Conservation (phyloP, 2,888 invertebrate species). For the Drosophila borborema region DNA sequence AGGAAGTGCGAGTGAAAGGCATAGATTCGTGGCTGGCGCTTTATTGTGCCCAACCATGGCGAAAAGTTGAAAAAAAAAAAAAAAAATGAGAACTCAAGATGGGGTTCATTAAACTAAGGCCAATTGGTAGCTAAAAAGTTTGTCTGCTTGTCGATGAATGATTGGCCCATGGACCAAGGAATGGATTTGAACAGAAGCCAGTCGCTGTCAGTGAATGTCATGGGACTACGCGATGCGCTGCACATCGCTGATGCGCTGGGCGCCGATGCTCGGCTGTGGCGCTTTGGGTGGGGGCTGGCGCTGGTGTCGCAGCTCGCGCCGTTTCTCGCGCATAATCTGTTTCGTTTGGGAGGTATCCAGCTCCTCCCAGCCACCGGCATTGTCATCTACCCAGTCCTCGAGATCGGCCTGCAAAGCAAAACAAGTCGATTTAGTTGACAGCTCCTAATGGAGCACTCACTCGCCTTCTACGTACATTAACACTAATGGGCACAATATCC, state of each 20-base stretch:
- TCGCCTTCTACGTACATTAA: conserved; percentile 74
- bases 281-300: conserved; percentile 65
- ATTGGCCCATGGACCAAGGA: conserved; percentile 32
- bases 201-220: background rate
- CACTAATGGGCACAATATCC: conserved; percentile 85
- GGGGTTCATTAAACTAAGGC: conserved; percentile 53
- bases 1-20: conserved; percentile 69
- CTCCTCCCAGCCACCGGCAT: conserved; percentile 86
- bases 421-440: background rate
- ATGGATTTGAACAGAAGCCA: conserved; percentile 20
- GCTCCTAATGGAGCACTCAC: too few relatives aligned
- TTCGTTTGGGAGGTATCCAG: conserved; percentile 84
- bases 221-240: conserved; percentile 62
- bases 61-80: conserved; percentile 27
- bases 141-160: conserved; percentile 6
- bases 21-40: conserved; percentile 41
- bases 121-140: conserved; percentile 43
- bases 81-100: background rate
- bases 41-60: conserved; percentile 62
- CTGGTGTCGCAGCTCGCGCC: conserved; percentile 83
- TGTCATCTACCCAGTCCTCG: conserved; percentile 87
- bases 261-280: conserved; percentile 59
- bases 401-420: conserved; percentile 85
- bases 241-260: conserved; percentile 64
- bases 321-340: conserved; percentile 84